Base-by-base conservation (phyloP, 1,140 invertebrate species). In the Hylyphantes graminicola region DNA sequence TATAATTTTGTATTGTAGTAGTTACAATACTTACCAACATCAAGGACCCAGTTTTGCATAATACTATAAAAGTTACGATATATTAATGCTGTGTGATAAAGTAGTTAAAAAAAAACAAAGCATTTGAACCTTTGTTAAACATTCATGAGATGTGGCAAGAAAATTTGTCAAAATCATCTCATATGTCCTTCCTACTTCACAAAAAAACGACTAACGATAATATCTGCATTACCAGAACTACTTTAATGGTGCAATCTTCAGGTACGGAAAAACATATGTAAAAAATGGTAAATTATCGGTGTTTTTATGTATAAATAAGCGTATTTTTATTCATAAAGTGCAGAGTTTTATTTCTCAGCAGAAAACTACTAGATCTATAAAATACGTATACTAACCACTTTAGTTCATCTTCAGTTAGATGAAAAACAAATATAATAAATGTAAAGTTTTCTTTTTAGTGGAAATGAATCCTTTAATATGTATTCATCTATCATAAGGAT, bases 1-100 rank as follows among this genome's bases (percentile, higher is more conserved):
- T 35, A 5, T 5, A 2, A 76, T 17, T 21, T 19, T 73, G 75
- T 75, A 15, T 74, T 83, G 87, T 85, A 91, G 90, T 97, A 64
- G 64, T 90, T 99, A 85, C 96, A 7, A 97, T 35, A 99, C 97
- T 35, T 90, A 97, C 0, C 97, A 99, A 89, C 98, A 99, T 88
- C 99, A 99, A 91, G 98, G 98, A n/a, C 98, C 98, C 4, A 99
- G 99, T 88, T 99, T 99, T 92, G 98, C 98, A 5, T 91, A 99
- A 89, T 99, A 99, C 89, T 99, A 99, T 91, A 92, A 95, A 87
- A 98, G 98, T 86, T 99, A 99, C 91, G 99, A 96, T 88, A 99
- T 99, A 88, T 92, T 99, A 0, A 98, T 90, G 98, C 98, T 86
- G 92, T 85, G 93, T 75, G 93, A 94, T 89, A 92, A 94, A 88